A percentile compares a stretch with the other conserved stretches of the same genome.
phyloP scores from a whole-genome alignment of 2,797 vertebrate genomes.

The Sandelia bainsii region DNA sequence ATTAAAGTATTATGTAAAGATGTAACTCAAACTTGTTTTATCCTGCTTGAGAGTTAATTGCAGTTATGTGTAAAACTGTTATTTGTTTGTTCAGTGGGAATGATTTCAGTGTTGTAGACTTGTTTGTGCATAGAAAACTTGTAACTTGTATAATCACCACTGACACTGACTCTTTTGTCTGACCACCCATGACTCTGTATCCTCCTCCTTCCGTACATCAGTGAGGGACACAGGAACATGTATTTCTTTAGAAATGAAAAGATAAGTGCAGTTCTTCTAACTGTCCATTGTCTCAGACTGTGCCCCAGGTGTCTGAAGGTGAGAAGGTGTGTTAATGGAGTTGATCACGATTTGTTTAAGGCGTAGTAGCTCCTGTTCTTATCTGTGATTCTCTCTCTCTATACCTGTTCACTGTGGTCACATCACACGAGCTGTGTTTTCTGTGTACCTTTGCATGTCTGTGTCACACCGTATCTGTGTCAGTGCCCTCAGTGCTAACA shows the following conservation, averaged over 20 bases:
- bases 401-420: conserved; percentile 39
- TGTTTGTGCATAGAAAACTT: not conserved
- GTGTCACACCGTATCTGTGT: conserved; percentile 42
- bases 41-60: not conserved
- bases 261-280: conserved; percentile 10
- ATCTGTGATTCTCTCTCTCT: conserved; percentile 23
- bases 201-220: not conserved
- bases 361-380: conserved; percentile 56
- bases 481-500: conserved; percentile 26
- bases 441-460: conserved; percentile 21
- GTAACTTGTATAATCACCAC: no score
- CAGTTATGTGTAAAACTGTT: no score
- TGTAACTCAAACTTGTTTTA: accelerated
- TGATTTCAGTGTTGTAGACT: not conserved
- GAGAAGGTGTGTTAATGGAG: conserved; percentile 64
- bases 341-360: conserved; percentile 73
- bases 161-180: not conserved
- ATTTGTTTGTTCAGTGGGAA: not conserved
- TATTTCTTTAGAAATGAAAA: conserved; percentile 6
- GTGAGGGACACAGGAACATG: not conserved
- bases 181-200: conserved; percentile 1
- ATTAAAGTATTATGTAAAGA: not conserved
- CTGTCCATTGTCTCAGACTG: not conserved
- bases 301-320: conserved; percentile 17
- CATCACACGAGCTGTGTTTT: not conserved